Evolutionary conservation across 2,113 vertebrate species (phyloP).

Genomic region (Sylvilagus bachmani): DNA sequence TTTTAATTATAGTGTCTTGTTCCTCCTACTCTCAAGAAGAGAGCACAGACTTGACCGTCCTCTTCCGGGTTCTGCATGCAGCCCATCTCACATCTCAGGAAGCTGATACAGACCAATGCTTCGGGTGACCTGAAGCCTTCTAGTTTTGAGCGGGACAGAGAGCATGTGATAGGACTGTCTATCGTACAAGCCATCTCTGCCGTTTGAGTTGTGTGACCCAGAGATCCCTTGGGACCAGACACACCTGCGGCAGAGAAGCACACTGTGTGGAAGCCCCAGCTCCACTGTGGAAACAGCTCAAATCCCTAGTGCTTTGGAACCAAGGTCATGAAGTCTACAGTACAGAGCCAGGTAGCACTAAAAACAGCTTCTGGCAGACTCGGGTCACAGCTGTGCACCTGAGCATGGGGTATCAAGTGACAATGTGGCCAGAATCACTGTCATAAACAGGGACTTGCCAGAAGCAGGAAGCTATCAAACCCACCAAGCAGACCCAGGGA

Average conservation of each 20-base stretch:
- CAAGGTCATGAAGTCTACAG: not conserved
- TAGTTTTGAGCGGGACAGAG: not conserved
- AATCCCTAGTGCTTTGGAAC: not conserved
- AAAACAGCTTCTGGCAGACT: not conserved
- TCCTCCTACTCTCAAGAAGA: not conserved
- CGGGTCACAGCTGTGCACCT: not conserved
- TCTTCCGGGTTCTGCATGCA: not conserved
- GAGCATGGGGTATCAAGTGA: not conserved
- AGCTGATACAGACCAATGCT: no score
- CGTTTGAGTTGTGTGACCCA: not conserved
- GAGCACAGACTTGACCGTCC: not conserved
- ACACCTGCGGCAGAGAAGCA: not conserved
- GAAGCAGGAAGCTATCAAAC: not conserved
- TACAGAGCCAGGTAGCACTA: not conserved
- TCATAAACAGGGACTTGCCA: not conserved
- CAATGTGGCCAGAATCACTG: no score
- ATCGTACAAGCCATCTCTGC: not conserved
- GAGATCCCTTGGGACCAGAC: not conserved
- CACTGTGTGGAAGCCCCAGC: not conserved
- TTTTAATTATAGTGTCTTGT: not conserved
- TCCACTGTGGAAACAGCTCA: not conserved
- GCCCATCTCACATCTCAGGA: not conserved
- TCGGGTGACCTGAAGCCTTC: not conserved
- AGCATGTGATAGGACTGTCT: not conserved
- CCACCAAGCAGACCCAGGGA: not conserved